Conservation (phyloP, 2,113 vertebrate species). For the Burhinus bistriatus region DNA sequence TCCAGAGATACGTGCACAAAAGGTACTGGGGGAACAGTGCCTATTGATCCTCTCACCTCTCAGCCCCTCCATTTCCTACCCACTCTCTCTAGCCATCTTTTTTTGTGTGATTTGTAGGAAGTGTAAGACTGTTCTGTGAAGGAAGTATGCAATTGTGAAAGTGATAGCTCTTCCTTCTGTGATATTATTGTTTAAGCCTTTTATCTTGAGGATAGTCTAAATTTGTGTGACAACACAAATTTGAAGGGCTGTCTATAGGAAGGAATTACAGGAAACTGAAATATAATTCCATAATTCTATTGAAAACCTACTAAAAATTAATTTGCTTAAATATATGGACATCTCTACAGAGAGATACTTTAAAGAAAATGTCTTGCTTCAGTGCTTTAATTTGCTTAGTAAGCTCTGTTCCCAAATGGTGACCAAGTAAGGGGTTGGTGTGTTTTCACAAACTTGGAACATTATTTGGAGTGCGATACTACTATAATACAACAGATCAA, state of each 20-base stretch:
- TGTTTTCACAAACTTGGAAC: background rate
- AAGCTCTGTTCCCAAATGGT: background rate
- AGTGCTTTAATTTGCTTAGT: background rate
- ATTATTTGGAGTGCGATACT: background rate
- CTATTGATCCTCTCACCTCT: background rate
- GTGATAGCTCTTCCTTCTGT: background rate
- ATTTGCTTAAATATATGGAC: background rate
- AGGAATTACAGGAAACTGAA: background rate
- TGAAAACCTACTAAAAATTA: background rate
- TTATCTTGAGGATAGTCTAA: background rate
- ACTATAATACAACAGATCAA: background rate
- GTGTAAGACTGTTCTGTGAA: background rate
- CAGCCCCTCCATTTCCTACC: background rate
- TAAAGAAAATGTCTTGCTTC: background rate
- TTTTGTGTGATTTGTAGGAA: background rate
- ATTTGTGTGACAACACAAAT: background rate
- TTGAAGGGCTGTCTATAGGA: background rate
- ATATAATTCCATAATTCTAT: background rate
- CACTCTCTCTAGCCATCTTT: background rate
- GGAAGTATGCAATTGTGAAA: background rate
- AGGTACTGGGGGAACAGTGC: background rate
- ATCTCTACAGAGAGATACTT: background rate
- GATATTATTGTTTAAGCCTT: background rate
- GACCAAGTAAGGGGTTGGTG: background rate
- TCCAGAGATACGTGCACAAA: background rate